Percentiles rank a stretch among this genome's conserved stretches.
phyloP scores from a whole-genome alignment of 2,888 invertebrate species.

The Siphlonurus alternatus region DNA sequence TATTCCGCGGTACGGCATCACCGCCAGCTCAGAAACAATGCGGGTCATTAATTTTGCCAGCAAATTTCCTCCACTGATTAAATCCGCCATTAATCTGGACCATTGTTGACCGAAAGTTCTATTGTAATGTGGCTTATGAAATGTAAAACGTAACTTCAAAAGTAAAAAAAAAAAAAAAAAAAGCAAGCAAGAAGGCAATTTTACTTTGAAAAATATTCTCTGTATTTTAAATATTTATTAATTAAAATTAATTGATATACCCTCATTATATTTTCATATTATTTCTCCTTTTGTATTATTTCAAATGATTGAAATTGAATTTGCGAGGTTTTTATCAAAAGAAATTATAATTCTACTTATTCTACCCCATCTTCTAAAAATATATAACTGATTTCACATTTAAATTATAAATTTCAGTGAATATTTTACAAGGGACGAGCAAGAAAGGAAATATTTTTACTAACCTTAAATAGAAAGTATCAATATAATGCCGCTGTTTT shows the following conservation, averaged over 20 bases:
- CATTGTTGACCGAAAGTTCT: neutral
- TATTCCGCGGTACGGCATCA: neutral
- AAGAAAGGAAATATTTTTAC: no score
- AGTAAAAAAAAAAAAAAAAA: neutral
- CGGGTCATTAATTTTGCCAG: slow-evolving; percentile 3
- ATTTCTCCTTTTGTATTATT: neutral
- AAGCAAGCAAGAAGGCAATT: neutral
- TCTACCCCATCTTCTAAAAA: no score
- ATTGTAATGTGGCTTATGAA: neutral
- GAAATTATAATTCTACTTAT: no score
- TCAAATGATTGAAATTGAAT: no score
- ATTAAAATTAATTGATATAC: neutral
- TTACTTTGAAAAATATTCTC: neutral
- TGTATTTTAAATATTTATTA: neutral
- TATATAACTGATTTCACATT: no score
- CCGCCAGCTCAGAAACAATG: neutral
- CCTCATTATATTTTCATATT: neutral
- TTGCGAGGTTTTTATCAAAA: no score
- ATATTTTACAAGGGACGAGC: no score
- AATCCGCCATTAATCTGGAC: slow-evolving; percentile 3
- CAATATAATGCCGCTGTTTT: no score
- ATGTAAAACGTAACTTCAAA: neutral
- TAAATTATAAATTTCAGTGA: no score
- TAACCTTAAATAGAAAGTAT: no score
- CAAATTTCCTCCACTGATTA: slow-evolving; percentile 3